Evolutionary conservation across 1,140 invertebrate species (phyloP), one percentile per base, ranked within the genome.

Genomic region (Bombus confusus): DNA sequence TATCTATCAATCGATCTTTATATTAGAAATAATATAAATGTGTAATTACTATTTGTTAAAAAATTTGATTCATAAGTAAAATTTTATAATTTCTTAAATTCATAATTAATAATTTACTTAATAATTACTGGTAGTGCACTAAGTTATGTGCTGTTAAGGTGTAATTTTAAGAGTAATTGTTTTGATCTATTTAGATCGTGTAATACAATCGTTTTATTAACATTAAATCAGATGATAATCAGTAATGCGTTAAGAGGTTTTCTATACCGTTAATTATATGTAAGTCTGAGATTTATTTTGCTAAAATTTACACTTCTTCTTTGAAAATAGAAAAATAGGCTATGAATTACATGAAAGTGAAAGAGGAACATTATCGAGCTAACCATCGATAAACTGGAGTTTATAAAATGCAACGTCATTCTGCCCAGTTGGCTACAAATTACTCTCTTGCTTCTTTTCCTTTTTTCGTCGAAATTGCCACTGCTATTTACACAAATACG

Each of bases 321-420:
- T 15, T 57, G n/a, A 37, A 28, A 25, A 28, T 18, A 57, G 8
- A 28, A 6, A 34, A 52, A 52, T 25, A 10, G 22, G 10, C 18
- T 34, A 57, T 12, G 6, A 8, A 31, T 47, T 59, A 13, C 18
- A 28, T 0, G 52, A 76, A 76, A 76, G 31, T 34, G 73, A 76
- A 76, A 59, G 34, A 22, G 37, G 13, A 9, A 8, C 12, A n/a
- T 76, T 59, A 39, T n/a, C 13, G 25, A 76, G 52, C 28, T 47
- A 47, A 73, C n/a, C n/a, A n/a, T 31, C 28, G 71, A 73, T 73
- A 76, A 76, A 57, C 47, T 59, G 12, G 25, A 37, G 12, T 76
- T 76, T 57, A 28, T 76, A 76, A 76, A 76, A 76, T 25, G 74
- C 47, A 15, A 22, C 74, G 74, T 76, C 74, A 76, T 22, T 37